phyloP scores from a whole-genome alignment of 2,888 invertebrate species.

The Cylindroiulus punctatus region DNA sequence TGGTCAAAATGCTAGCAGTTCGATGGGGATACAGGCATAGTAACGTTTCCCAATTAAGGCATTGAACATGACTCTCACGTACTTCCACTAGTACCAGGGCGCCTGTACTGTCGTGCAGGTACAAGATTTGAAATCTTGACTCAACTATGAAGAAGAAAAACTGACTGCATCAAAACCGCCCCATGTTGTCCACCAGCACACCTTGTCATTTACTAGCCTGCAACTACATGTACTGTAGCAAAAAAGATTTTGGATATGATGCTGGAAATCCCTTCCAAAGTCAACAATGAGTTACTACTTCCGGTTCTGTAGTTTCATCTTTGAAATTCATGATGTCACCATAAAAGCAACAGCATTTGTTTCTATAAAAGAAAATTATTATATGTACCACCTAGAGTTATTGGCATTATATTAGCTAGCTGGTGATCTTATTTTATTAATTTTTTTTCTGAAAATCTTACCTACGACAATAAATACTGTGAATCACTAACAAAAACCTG shows the following conservation, averaged over 20 bases:
- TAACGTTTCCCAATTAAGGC: neutral
- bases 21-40: neutral
- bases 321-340: neutral
- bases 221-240: too few species aligned
- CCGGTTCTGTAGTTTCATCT: neutral
- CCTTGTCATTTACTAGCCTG: neutral
- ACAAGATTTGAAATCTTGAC: neutral
- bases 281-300: neutral
- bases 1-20: neutral
- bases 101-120: neutral
- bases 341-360: neutral
- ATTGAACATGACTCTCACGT: neutral
- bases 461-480: too few species aligned
- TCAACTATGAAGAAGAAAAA: neutral
- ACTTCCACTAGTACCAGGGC: neutral
- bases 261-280: neutral
- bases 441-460: too few species aligned
- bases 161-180: neutral
- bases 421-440: too few species aligned
- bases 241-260: neutral
- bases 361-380: neutral
- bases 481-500: too few species aligned
- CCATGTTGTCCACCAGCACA: neutral
- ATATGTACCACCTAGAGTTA: too few species aligned
- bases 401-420: too few species aligned